phyloP scores from a whole-genome alignment of 2,888 invertebrate genomes.

The Diadegma fenestrale region DNA sequence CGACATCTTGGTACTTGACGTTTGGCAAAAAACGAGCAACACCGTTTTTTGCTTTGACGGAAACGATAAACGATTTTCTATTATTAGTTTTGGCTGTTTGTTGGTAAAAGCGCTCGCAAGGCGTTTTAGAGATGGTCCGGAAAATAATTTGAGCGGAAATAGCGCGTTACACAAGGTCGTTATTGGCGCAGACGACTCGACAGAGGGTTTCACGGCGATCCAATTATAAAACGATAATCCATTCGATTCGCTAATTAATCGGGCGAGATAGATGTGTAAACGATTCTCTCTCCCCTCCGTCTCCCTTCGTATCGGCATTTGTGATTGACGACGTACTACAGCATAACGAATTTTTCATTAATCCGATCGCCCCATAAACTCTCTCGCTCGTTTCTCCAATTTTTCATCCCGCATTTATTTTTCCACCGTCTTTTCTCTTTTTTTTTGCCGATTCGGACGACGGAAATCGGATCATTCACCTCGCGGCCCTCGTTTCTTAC shows the following conservation, averaged over 20 bases:
- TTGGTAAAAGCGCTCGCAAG: not conserved
- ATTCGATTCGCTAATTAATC: slow-evolving; percentile 52
- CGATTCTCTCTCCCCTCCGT: slow-evolving; percentile 2
- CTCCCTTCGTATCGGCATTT: not conserved
- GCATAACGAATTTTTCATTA: slow-evolving; percentile 15
- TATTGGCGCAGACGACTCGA: slow-evolving; percentile 42
- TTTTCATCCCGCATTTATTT: not conserved
- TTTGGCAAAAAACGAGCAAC: no score
- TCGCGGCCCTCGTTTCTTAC: no score
- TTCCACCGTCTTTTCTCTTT: no score
- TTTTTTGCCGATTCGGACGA: no score
- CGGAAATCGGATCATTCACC: no score
- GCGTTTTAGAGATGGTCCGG: not conserved
- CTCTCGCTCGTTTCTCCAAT: not conserved
- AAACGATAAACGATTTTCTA: not conserved
- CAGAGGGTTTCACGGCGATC: slow-evolving; percentile 53
- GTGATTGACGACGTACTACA: not conserved
- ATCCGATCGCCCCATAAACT: not conserved
- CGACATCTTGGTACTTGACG: no score
- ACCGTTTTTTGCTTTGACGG: no score
- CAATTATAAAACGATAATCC: slow-evolving; percentile 66
- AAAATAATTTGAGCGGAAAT: slow-evolving; percentile 57
- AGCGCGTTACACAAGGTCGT: slow-evolving; percentile 58
- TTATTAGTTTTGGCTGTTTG: slow-evolving; percentile 1
- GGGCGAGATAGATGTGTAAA: slow-evolving; percentile 24